Evolutionary conservation across 2,797 vertebrate species (phyloP), one percentile per base, ranked within the genome.

Genomic region (Falco cherrug): DNA sequence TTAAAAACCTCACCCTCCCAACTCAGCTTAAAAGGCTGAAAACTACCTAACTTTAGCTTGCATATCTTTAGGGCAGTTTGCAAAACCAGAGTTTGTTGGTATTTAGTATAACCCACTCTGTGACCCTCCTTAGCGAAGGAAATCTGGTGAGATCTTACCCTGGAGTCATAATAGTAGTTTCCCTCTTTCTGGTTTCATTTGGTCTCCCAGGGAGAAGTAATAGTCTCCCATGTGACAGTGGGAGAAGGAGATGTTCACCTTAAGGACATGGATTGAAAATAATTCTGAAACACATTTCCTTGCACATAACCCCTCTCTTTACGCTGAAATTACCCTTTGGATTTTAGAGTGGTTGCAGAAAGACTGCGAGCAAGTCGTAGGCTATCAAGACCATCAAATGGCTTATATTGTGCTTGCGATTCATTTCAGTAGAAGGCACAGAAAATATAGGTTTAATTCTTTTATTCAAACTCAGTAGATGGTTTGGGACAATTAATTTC

Each of bases 401-500:
- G 95, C 84, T 96, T 97, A 92, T n/a, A 18, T 90, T 91, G 81
- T 94, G 98, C 87, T 84, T 96, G 91, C 95, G 77, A 95, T 97
- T 96, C 13, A 11, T 94, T 97, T 98, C 95, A 96, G 73, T 96
- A 92, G 93, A 97, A 97, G 93, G 96, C 96, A 81, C 89, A 87
- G 89, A 91, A 97, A 98, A 97, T 98, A 95, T 50, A 97, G 91
- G 90, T 98, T 97, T 98, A 90, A 97, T 98, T 98, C 94, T 97
- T 98, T 98, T 98, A 98, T 98, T 98, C 98, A 98, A 96, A 97
- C 97, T 98, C 97, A 96, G 98, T 98, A 97, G 97, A 98, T 98
- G 97, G 98, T 98, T 98, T 98, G 97, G 98, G 98, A 98, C 98
- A 98, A 98, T 98, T 98, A 98, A 98, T 98, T 98, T 98, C 98